phyloP scores from a whole-genome alignment of 2,888 invertebrate species.

The Synanthedon formicaeformis region DNA sequence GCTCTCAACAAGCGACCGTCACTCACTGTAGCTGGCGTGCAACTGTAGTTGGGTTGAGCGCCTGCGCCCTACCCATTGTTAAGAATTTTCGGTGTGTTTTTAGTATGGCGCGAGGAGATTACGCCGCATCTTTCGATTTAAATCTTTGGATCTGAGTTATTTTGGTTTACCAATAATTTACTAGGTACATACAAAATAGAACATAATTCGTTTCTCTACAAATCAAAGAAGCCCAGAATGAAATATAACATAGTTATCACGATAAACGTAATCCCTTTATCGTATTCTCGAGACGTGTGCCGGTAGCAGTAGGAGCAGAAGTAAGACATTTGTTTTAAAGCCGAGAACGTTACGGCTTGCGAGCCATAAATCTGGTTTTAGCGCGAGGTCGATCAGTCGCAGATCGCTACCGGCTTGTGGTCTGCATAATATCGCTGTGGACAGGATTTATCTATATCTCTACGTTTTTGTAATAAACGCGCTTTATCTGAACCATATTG shows the following conservation, averaged over 20 bases:
- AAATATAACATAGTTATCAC: constrained; percentile 21
- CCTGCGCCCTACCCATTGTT: no score
- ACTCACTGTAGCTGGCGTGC: no score
- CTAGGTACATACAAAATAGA: no score
- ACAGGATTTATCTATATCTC: constrained; percentile 1
- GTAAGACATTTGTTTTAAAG: constrained; percentile 26
- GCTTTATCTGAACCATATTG: no score
- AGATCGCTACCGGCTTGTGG: constrained; percentile 28
- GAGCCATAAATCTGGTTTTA: constrained; percentile 49
- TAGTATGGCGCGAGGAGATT: no score
- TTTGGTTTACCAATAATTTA: no score
- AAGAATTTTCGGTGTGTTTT: no score
- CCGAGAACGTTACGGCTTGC: constrained; percentile 28
- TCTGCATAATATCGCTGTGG: constrained; percentile 5
- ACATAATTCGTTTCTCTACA: no score
- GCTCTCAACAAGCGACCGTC: no score
- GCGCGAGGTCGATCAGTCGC: constrained; percentile 41
- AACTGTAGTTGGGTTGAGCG: no score
- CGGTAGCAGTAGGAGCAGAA: constrained; percentile 3
- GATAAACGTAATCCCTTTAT: constrained; percentile 11
- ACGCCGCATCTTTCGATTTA: no score
- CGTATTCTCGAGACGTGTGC: neutral
- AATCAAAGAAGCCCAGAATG: neutral
- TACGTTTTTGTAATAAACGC: neutral
- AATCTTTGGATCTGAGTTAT: no score